Evolutionary conservation across 2,113 vertebrate species (phyloP).

Genomic region (Pseudopodoces humilis): DNA sequence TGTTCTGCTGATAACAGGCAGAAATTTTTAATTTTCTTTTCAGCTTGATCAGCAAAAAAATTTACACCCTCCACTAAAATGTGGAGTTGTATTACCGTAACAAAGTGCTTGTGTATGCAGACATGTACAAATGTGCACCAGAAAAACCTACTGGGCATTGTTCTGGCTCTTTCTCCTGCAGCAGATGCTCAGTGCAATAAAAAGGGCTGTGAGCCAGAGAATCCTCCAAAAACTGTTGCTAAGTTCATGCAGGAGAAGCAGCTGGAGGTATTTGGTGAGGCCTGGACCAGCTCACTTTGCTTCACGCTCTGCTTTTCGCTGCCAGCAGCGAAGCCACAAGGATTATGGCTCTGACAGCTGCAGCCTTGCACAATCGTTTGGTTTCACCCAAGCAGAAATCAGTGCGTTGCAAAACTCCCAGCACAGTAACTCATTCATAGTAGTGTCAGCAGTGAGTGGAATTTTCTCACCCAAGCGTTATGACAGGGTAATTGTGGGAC

Average conservation of each 20-base stretch:
- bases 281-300: neutral
- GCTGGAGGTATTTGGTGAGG: neutral
- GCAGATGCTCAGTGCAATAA: neutral
- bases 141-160: neutral
- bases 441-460: neutral
- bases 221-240: neutral
- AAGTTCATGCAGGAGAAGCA: neutral
- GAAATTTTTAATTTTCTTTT: neutral
- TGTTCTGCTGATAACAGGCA: neutral
- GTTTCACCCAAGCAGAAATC: neutral
- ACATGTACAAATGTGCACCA: neutral
- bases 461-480: neutral
- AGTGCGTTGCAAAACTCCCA: neutral
- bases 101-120: neutral
- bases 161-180: neutral
- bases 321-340: neutral
- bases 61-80: neutral
- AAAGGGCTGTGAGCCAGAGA: neutral
- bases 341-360: slow-evolving; percentile 38
- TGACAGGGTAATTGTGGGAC: accelerated
- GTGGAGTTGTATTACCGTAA: neutral
- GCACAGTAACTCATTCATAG: slow-evolving; percentile 9
- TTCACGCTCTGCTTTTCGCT: neutral
- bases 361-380: neutral
- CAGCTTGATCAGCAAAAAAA: neutral